These are phyloP conservation scores for Dendrolimus punctatus DNA, from an alignment of 1,140 invertebrate species.

Conservation along the genomic window DNA sequence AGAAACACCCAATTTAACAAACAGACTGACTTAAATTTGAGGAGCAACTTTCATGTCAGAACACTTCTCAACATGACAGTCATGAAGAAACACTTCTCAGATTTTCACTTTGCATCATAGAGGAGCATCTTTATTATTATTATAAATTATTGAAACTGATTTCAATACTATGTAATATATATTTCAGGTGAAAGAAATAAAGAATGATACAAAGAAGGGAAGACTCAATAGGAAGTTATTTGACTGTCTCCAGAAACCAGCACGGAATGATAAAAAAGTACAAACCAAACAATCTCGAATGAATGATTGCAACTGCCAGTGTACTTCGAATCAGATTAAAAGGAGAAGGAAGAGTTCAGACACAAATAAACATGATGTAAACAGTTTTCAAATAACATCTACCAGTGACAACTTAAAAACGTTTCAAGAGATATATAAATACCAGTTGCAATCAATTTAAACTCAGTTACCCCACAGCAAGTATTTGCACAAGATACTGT, in stretches of 20 bases:
- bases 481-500: not conserved
- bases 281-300: slow-evolving; percentile 29
- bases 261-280: slow-evolving; percentile 54
- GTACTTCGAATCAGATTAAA: slow-evolving; percentile 37
- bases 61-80: too few species aligned
- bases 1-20: too few species aligned
- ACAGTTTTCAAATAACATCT: not conserved
- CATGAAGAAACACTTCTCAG: too few species aligned
- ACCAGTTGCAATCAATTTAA: slow-evolving; percentile 8
- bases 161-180: too few species aligned
- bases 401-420: not conserved
- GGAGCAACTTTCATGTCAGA: too few species aligned
- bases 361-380: not conserved
- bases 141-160: too few species aligned
- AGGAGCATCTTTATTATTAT: too few species aligned
- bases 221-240: slow-evolving; percentile 45
- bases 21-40: too few species aligned
- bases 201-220: slow-evolving; percentile 45
- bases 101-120: too few species aligned
- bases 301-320: slow-evolving; percentile 43
- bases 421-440: slow-evolving; percentile 3
- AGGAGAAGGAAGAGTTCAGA: slow-evolving; percentile 21
- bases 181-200: slow-evolving; percentile 51
- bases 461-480: slow-evolving; percentile 2
- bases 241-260: slow-evolving; percentile 40